phyloP scores from a whole-genome alignment of 1,140 invertebrate species.

The Drosophila busckii region DNA sequence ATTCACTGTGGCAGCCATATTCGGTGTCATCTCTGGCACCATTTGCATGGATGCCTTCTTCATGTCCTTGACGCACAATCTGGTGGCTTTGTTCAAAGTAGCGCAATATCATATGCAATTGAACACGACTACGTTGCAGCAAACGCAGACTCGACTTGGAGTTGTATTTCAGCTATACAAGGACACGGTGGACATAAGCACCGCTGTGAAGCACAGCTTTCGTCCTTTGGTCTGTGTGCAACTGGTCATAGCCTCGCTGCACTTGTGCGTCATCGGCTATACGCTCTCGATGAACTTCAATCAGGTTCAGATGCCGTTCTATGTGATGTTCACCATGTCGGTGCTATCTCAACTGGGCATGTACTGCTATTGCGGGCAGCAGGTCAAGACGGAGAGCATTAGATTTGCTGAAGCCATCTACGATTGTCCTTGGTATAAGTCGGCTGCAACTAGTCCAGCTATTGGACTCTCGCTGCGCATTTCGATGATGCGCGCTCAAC shows the following conservation, averaged over 20 bases:
- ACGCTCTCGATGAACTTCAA: slow-evolving; percentile 25
- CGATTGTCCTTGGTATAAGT: slow-evolving; percentile 40
- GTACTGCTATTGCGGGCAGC: slow-evolving; percentile 45
- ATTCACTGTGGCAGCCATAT: slow-evolving; percentile 17
- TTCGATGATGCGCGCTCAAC: slow-evolving; percentile 39
- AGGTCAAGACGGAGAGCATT: slow-evolving; percentile 32
- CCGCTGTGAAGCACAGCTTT: slow-evolving; percentile 18
- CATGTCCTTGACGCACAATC: slow-evolving; percentile 33
- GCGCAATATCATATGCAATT: slow-evolving; percentile 26
- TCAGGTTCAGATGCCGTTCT: slow-evolving; percentile 38
- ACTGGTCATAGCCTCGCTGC: slow-evolving; percentile 32
- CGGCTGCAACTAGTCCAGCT: neutral
- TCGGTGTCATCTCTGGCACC: slow-evolving; percentile 27
- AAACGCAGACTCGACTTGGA: slow-evolving; percentile 19
- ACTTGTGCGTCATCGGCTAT: slow-evolving; percentile 38
- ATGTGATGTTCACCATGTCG: slow-evolving; percentile 36
- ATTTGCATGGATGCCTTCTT: slow-evolving; percentile 35
- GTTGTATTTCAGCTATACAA: slow-evolving; percentile 26
- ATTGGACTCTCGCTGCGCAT: slow-evolving; percentile 26
- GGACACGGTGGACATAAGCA: slow-evolving; percentile 34
- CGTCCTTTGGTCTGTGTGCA: slow-evolving; percentile 28
- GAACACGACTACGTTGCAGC: neutral
- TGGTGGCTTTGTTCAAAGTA: slow-evolving; percentile 41
- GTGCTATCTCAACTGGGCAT: slow-evolving; percentile 30
- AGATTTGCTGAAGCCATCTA: slow-evolving; percentile 35